These are phyloP conservation scores for Epinephelus malabaricus DNA, from an alignment of 2,797 vertebrate species.

Conservation along the genomic window DNA sequence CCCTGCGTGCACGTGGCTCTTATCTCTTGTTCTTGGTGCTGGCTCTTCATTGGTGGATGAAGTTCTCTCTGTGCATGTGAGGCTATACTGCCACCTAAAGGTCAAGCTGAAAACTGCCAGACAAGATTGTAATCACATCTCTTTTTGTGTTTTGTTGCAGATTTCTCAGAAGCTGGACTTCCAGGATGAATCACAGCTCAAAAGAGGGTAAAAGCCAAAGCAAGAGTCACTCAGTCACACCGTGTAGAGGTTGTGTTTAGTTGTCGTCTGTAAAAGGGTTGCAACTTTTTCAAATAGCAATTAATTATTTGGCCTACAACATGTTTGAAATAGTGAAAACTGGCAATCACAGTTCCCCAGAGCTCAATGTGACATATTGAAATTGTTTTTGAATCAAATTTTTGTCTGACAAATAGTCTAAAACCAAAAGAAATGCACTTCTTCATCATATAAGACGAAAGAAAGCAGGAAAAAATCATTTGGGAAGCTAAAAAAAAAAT, in stretches of 20 bases:
- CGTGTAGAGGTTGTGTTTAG: background rate
- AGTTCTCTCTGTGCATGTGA: background rate
- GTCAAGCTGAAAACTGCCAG: conserved; percentile 6
- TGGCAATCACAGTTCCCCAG: background rate
- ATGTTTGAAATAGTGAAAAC: background rate
- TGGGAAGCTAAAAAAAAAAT: background rate
- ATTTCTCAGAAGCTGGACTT: background rate
- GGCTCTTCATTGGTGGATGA: background rate
- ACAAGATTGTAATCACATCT: background rate
- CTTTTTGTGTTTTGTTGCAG: background rate
- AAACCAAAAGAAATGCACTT: background rate
- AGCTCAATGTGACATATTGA: background rate
- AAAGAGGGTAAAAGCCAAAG: background rate
- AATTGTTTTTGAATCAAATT: background rate
- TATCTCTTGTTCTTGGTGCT: background rate
- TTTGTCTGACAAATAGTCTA: background rate
- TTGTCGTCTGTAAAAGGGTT: background rate
- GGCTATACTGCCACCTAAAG: conserved; percentile 59
- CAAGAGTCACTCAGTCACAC: background rate
- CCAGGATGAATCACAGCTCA: background rate
- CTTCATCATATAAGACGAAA: background rate
- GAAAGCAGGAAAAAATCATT: background rate
- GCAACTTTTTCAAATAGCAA: background rate
- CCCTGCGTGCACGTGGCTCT: conserved; percentile 13
- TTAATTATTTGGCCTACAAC: background rate